These are phyloP conservation scores for Campylorhamphus procurvoides DNA, from an alignment of 2,113 vertebrate species.

Conservation along the genomic window DNA sequence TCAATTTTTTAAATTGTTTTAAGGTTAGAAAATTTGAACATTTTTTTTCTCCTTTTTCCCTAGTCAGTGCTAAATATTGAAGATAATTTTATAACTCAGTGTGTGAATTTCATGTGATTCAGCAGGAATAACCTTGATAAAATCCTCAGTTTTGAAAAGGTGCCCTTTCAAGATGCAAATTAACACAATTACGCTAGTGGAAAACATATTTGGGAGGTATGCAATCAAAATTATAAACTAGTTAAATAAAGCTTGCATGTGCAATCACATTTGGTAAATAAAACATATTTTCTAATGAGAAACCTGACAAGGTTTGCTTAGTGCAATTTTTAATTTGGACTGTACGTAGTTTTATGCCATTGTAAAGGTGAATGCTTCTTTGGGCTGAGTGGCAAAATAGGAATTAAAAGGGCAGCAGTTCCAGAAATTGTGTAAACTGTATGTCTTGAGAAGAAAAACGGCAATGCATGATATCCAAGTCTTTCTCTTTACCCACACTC, in stretches of 20 bases:
- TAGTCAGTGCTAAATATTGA: constrained; percentile 4
- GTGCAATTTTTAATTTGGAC: constrained; percentile 11
- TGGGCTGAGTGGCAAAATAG: not conserved
- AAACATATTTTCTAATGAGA: constrained; percentile 61
- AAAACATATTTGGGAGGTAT: constrained; percentile 73
- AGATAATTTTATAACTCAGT: not conserved
- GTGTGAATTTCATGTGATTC: constrained; percentile 36
- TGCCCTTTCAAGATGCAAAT: constrained; percentile 72
- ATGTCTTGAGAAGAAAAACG: not conserved
- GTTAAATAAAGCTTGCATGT: constrained; percentile 60
- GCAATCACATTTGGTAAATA: constrained; percentile 63
- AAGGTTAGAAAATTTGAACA: not conserved
- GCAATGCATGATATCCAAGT: not conserved
- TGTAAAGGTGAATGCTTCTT: not conserved
- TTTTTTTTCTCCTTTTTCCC: not conserved
- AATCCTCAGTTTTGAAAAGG: constrained; percentile 55
- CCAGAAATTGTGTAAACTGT: not conserved
- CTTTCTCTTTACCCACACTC: not conserved
- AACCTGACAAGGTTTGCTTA: constrained; percentile 50
- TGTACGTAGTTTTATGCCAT: not conserved
- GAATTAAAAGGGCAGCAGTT: not conserved
- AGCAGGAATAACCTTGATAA: constrained; percentile 33
- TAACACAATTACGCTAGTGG: constrained; percentile 69
- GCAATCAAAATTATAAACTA: constrained; percentile 76
- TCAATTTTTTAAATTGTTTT: not conserved